A percentile compares a stretch with the other conserved stretches of the same genome.
Evolutionary conservation across 2,113 vertebrate genomes (phyloP).

Genomic region (Dissostichus mawsoni): DNA sequence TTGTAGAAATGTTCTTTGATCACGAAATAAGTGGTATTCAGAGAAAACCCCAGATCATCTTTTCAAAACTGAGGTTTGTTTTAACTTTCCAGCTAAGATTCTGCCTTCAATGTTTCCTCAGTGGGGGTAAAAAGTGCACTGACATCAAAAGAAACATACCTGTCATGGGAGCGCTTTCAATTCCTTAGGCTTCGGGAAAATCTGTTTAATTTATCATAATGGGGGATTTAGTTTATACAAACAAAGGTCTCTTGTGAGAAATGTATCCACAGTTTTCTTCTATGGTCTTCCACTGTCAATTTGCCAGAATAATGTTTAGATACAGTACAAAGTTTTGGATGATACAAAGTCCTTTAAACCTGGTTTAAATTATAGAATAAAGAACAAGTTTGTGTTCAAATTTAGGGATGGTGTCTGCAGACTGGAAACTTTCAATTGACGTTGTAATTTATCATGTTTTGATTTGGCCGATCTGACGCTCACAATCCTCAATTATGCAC

Average conservation of each 20-base stretch:
- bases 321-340: neutral
- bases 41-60: neutral
- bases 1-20: neutral
- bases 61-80: neutral
- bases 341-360: neutral
- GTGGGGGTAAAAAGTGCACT: neutral
- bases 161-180: neutral
- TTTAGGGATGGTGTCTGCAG: too few relatives aligned
- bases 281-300: neutral
- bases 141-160: neutral
- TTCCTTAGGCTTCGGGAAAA: slow-evolving; percentile 3
- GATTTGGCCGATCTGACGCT: too few relatives aligned
- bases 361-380: neutral
- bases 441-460: too few relatives aligned
- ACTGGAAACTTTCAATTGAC: too few relatives aligned
- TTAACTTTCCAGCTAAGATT: neutral
- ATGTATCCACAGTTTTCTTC: neutral
- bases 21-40: neutral
- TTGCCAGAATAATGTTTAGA: neutral
- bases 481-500: too few relatives aligned
- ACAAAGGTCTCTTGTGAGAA: neutral
- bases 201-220: neutral
- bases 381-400: neutral
- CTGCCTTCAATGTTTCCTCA: neutral
- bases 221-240: neutral